Conservation (phyloP, 2,888 invertebrate species). For the Drosophila fungiperda region DNA sequence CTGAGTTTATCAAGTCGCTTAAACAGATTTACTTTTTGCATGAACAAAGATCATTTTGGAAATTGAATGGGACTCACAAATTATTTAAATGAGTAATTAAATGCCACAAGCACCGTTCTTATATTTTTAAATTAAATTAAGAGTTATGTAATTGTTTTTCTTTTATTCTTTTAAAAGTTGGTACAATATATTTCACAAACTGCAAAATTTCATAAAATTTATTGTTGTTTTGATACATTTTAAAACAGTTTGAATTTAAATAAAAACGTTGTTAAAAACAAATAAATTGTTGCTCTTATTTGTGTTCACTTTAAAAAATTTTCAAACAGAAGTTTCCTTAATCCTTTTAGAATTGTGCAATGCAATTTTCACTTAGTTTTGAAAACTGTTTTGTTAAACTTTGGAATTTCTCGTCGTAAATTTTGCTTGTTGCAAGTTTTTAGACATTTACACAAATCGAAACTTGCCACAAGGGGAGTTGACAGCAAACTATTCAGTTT, state of each 20-base stretch:
- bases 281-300: neutral
- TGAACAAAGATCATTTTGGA: neutral
- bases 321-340: neutral
- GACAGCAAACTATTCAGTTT: slow-evolving; percentile 39
- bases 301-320: neutral
- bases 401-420: slow-evolving; percentile 3
- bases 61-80: neutral
- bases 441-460: slow-evolving; percentile 28
- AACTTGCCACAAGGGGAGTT: slow-evolving; percentile 45
- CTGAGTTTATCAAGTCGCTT: slow-evolving; percentile 26
- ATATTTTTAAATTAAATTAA: too few relatives aligned
- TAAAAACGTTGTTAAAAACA: neutral
- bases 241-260: neutral
- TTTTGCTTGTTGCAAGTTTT: neutral
- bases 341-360: neutral
- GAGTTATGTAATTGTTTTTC: neutral
- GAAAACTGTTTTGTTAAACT: slow-evolving; percentile 4
- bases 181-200: neutral
- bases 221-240: neutral
- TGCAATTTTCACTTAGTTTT: neutral
- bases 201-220: neutral
- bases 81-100: too few relatives aligned
- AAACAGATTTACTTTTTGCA: neutral
- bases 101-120: too few relatives aligned
- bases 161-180: neutral